These are phyloP conservation scores for Scylla paramamosain DNA, from an alignment of 1,140 invertebrate genomes.

Conservation along the genomic window DNA sequence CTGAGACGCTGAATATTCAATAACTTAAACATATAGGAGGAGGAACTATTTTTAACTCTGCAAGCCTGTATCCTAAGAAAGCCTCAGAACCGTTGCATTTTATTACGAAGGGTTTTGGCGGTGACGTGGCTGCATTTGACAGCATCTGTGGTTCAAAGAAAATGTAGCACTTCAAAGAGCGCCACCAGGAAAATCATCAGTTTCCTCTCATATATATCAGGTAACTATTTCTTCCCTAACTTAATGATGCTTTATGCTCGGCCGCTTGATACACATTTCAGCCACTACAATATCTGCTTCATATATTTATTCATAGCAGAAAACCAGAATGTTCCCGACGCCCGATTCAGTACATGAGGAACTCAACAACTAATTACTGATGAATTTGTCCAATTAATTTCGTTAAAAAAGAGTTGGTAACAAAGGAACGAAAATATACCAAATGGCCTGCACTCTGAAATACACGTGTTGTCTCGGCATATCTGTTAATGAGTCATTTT, in stretches of 20 bases:
- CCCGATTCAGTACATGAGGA: constrained; percentile 1
- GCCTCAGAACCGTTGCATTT: no score
- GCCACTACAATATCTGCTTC: neutral
- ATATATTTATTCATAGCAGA: constrained; percentile 24
- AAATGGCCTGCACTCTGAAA: neutral
- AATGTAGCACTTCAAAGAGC: no score
- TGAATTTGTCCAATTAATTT: constrained; percentile 24
- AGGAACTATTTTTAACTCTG: no score
- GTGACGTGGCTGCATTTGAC: no score
- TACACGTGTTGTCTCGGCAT: constrained; percentile 10
- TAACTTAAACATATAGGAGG: no score
- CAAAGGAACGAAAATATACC: neutral
- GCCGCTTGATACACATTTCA: neutral
- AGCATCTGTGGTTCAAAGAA: no score
- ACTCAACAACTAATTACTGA: constrained; percentile 4
- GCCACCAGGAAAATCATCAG: no score
- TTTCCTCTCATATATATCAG: no score
- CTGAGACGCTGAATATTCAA: no score
- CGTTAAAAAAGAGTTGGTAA: neutral
- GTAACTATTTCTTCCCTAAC: neutral
- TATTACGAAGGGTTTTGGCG: no score
- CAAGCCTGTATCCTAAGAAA: no score
- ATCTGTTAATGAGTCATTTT: constrained; percentile 25
- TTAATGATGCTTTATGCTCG: neutral
- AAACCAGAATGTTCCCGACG: neutral